phyloP scores from a whole-genome alignment of 2,113 vertebrate species.

The Chaenogobius annularis region DNA sequence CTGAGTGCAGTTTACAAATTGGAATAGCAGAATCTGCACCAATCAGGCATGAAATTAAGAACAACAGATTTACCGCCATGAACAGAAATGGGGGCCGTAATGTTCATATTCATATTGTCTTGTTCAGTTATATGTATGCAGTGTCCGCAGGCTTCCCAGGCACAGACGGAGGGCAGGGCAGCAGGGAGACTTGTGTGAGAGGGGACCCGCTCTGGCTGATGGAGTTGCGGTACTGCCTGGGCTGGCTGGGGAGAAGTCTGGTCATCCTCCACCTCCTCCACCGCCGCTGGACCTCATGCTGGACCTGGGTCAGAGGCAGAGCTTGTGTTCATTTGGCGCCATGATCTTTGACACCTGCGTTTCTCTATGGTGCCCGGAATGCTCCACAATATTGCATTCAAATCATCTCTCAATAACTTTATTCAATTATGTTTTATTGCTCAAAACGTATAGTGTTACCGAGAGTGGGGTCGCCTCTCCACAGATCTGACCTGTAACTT shows the following conservation, averaged over 20 bases:
- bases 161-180: conserved; percentile 43
- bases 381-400: too few relatives aligned
- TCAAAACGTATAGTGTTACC: too few relatives aligned
- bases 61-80: too few relatives aligned
- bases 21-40: background rate
- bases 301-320: conserved; percentile 60
- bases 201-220: conserved; percentile 71
- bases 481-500: too few relatives aligned
- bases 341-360: background rate
- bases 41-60: background rate
- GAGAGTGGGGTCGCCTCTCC: too few relatives aligned
- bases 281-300: conserved; percentile 70
- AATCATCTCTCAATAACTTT: too few relatives aligned
- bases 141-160: conserved; percentile 19
- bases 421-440: too few relatives aligned
- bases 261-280: conserved; percentile 74
- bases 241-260: conserved; percentile 49
- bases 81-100: background rate
- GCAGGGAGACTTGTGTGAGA: conserved; percentile 74
- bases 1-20: background rate
- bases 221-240: conserved; percentile 59
- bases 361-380: background rate
- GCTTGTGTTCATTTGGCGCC: background rate
- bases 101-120: too few relatives aligned
- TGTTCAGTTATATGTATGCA: conserved; percentile 18